Conservation (phyloP, 2,888 invertebrate genomes). For the Scaptomyza parva region DNA sequence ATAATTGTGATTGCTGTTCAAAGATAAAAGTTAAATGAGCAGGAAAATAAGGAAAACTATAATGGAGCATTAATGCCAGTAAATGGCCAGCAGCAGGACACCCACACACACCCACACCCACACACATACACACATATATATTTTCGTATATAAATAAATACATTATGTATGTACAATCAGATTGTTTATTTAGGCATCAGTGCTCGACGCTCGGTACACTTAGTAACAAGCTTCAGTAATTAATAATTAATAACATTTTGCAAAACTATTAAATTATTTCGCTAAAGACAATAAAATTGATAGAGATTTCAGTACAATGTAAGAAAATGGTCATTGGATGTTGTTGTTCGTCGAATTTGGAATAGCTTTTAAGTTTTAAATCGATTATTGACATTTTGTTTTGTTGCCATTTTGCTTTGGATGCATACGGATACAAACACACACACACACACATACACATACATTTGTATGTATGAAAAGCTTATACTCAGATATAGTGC, state of each 20-base stretch:
- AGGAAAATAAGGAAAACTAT: conserved; percentile 79
- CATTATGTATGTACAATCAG: conserved; percentile 3
- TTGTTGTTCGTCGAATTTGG: not conserved
- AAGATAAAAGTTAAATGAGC: conserved; percentile 82
- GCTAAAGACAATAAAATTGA: conserved; percentile 15
- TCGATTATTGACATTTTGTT: not conserved
- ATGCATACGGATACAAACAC: not conserved
- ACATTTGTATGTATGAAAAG: conserved; percentile 54
- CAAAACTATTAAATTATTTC: not conserved
- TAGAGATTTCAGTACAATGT: not conserved
- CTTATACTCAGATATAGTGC: conserved; percentile 64
- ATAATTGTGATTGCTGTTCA: conserved; percentile 80
- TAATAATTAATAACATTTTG: not conserved
- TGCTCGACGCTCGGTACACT: too few relatives aligned
- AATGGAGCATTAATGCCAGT: conserved; percentile 50
- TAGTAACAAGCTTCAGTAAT: not conserved
- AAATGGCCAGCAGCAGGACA: conserved; percentile 17
- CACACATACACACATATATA: not conserved
- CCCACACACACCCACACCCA: not conserved
- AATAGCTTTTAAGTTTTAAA: not conserved
- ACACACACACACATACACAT: conserved; percentile 2
- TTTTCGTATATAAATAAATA: too few relatives aligned
- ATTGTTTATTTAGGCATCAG: not conserved
- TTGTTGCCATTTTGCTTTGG: conserved; percentile 4
- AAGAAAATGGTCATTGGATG: not conserved